Conservation (phyloP, 2,888 invertebrate genomes). For the Pycnomerus fuliginosus region DNA sequence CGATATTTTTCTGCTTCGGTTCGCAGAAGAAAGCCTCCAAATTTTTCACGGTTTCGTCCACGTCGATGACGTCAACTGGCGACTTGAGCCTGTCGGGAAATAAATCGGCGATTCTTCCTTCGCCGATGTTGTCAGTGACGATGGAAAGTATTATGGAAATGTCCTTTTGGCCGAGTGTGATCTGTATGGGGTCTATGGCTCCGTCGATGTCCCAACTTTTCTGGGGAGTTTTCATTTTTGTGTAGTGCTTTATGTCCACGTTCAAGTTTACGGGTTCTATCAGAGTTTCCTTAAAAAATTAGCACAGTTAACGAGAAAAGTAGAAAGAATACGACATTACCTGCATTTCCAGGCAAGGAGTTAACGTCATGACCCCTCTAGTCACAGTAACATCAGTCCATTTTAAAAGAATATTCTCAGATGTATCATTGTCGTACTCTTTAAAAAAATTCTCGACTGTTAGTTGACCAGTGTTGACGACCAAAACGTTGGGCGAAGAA, state of each 20-base stretch:
- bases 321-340: slow-evolving; percentile 43
- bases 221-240: slow-evolving; percentile 53
- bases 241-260: slow-evolving; percentile 69
- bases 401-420: slow-evolving; percentile 72
- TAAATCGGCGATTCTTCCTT: slow-evolving; percentile 58
- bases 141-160: slow-evolving; percentile 70
- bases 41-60: slow-evolving; percentile 58
- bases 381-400: slow-evolving; percentile 68
- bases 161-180: slow-evolving; percentile 76
- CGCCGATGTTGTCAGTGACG: slow-evolving; percentile 70
- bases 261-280: slow-evolving; percentile 72
- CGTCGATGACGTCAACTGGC: slow-evolving; percentile 14
- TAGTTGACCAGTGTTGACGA: slow-evolving; percentile 76
- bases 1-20: slow-evolving; percentile 62
- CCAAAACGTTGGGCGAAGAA: slow-evolving; percentile 73
- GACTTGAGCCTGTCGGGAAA: slow-evolving; percentile 44
- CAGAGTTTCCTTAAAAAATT: slow-evolving; percentile 63
- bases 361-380: slow-evolving; percentile 70
- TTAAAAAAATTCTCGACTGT: slow-evolving; percentile 76
- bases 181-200: slow-evolving; percentile 63
- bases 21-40: slow-evolving; percentile 74
- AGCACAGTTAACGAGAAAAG: neutral
- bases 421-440: slow-evolving; percentile 54
- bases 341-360: slow-evolving; percentile 72
- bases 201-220: slow-evolving; percentile 62